Evolutionary conservation across 2,113 vertebrate genomes (phyloP).

Genomic region (Phrynosoma platyrhinos): DNA sequence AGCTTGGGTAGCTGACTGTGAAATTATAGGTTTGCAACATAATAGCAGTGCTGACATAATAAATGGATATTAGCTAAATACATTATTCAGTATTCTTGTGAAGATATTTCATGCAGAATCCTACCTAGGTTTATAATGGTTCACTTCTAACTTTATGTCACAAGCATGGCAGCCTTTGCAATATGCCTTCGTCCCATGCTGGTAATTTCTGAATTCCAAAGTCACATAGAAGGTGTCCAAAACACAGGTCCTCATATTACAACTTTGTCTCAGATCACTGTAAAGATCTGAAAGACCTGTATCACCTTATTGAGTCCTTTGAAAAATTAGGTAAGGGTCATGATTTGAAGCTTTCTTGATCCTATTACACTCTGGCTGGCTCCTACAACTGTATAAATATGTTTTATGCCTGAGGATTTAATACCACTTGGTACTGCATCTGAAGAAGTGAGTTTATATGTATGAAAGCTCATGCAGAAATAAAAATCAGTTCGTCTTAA

Average conservation of each 20-base stretch:
- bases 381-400: no score
- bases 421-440: no score
- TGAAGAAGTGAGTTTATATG: no score
- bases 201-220: background rate
- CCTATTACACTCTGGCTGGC: no score
- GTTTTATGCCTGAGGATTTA: no score
- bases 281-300: no score
- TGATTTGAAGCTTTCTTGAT: no score
- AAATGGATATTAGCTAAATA: background rate
- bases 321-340: no score
- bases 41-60: conserved; percentile 17
- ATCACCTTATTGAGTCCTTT: no score
- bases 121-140: background rate
- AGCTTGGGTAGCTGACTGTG: conserved; percentile 32
- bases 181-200: background rate
- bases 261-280: background rate
- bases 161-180: background rate
- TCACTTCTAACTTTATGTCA: background rate
- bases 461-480: no score
- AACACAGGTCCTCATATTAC: background rate
- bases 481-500: no score
- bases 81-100: background rate
- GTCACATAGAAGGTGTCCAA: background rate
- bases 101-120: no score
- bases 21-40: conserved; percentile 19